These are phyloP conservation scores for Mesitornis unicolor DNA, from an alignment of 2,113 vertebrate species.

Conservation along the genomic window DNA sequence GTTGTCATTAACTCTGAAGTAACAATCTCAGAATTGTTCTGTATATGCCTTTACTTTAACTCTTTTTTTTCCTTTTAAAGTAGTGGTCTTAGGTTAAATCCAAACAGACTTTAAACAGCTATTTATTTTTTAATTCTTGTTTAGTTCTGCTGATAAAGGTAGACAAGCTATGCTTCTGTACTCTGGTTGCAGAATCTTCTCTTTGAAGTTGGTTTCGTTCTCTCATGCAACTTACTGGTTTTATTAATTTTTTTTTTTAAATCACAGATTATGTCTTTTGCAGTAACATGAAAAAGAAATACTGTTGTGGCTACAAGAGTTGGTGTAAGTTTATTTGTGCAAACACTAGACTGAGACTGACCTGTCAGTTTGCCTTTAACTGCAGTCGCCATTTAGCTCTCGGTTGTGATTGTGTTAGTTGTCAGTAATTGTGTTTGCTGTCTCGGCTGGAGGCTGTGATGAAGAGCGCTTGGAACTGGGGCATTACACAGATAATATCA, in stretches of 20 bases:
- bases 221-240: not conserved
- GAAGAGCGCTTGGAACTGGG: slow-evolving; percentile 38
- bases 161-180: not conserved
- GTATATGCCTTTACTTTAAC: not conserved
- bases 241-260: not conserved
- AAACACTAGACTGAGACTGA: not conserved
- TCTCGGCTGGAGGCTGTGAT: not conserved
- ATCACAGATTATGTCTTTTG: not conserved
- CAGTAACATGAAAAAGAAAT: not conserved
- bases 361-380: not conserved
- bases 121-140: not conserved
- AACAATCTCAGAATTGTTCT: not conserved
- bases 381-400: not conserved
- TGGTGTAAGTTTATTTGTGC: not conserved
- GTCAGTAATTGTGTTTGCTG: slow-evolving; percentile 42
- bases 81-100: not conserved
- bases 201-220: not conserved
- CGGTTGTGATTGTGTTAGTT: slow-evolving; percentile 11
- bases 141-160: not conserved
- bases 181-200: not conserved
- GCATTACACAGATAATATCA: slow-evolving; percentile 38
- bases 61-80: not conserved
- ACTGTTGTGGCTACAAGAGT: not conserved
- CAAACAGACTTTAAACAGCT: not conserved
- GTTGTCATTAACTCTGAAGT: not conserved